These are phyloP conservation scores for Parelbella ahira DNA, from an alignment of 2,888 invertebrate genomes.

Conservation along the genomic window DNA sequence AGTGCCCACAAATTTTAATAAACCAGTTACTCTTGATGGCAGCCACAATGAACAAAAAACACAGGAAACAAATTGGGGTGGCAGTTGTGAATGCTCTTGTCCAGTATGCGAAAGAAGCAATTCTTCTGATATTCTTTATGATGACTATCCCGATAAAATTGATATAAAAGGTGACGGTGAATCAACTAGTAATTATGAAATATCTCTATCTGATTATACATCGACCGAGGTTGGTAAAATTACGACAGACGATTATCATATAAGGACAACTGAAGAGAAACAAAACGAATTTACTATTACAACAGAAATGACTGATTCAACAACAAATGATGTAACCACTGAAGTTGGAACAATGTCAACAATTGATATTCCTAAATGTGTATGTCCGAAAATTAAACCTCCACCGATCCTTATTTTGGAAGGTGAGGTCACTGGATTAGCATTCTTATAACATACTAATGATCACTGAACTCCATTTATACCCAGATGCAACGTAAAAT, in stretches of 20 bases:
- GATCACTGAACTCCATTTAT: slow-evolving; percentile 51
- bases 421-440: slow-evolving; percentile 84
- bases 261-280: no score
- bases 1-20: slow-evolving; percentile 62
- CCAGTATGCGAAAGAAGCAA: slow-evolving; percentile 81
- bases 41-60: slow-evolving; percentile 40
- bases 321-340: slow-evolving; percentile 34
- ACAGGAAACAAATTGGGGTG: slow-evolving; percentile 71
- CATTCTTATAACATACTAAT: slow-evolving; percentile 68
- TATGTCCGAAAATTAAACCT: slow-evolving; percentile 71
- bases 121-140: slow-evolving; percentile 59
- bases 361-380: slow-evolving; percentile 49
- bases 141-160: slow-evolving; percentile 51
- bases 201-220: no score
- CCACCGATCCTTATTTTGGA: slow-evolving; percentile 90
- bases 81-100: slow-evolving; percentile 87
- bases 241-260: slow-evolving; percentile 28
- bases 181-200: slow-evolving; percentile 1
- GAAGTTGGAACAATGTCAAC: slow-evolving; percentile 42
- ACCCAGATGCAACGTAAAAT: slow-evolving; percentile 39
- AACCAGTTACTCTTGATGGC: slow-evolving; percentile 62
- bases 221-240: no score
- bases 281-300: no score
- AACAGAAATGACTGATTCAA: slow-evolving; percentile 33
- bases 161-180: slow-evolving; percentile 26